phyloP scores from a whole-genome alignment of 1,140 invertebrate genomes.

The Drosophila baimaii region DNA sequence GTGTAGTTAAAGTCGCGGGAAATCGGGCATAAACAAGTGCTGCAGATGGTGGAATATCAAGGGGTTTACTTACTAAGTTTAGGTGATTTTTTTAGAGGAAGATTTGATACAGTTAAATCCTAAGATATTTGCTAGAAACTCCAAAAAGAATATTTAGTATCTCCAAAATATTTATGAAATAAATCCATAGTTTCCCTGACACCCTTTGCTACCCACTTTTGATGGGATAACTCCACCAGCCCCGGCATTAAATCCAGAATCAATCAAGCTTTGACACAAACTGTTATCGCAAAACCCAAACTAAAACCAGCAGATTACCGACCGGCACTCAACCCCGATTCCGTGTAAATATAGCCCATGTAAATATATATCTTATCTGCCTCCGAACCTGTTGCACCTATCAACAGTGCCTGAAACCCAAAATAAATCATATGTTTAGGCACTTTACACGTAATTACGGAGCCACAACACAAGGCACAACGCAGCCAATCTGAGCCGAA shows the following conservation, averaged over 20 bases:
- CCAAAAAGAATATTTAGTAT: background rate
- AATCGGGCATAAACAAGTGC: constrained; percentile 16
- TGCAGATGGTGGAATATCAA: background rate
- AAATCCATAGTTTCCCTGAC: no score
- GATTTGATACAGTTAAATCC: background rate
- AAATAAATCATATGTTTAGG: constrained; percentile 79
- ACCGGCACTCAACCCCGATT: constrained; percentile 40
- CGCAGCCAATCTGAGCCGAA: constrained; percentile 6
- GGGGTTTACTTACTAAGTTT: no score
- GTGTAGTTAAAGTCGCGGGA: constrained; percentile 17
- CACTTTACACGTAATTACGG: constrained; percentile 80
- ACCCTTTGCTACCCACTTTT: background rate
- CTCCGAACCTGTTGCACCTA: constrained; percentile 60
- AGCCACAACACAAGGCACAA: constrained; percentile 41
- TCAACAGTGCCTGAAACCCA: constrained; percentile 24
- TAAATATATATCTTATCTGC: constrained; percentile 48
- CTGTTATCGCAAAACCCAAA: constrained; percentile 27
- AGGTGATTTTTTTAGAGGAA: no score
- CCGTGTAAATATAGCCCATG: constrained; percentile 34
- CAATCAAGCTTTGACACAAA: constrained; percentile 36
- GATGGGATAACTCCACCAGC: background rate
- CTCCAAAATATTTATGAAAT: background rate
- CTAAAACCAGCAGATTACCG: constrained; percentile 40
- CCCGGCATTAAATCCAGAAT: constrained; percentile 23
- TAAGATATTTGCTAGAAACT: fast-evolving